Conservation (phyloP, 1,140 invertebrate species). For the Pseudobourletiella spinata region DNA sequence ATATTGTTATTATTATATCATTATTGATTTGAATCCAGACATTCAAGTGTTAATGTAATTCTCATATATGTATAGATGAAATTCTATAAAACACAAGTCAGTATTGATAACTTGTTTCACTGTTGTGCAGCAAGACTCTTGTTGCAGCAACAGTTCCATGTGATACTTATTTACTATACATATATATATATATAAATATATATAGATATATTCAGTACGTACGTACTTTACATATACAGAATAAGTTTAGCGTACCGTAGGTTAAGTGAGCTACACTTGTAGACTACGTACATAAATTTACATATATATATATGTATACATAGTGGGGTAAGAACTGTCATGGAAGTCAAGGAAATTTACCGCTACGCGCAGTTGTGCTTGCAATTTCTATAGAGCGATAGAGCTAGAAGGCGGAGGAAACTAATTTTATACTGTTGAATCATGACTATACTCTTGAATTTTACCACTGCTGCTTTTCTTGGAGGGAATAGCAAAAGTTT, state of each 20-base stretch:
- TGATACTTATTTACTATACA: constrained; percentile 20
- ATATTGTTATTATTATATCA: background rate
- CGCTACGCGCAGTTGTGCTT: background rate
- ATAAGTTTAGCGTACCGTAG: too few relatives aligned
- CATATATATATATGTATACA: constrained; percentile 13
- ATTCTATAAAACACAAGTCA: too few relatives aligned
- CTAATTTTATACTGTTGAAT: constrained; percentile 9
- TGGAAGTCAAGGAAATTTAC: background rate
- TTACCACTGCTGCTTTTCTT: too few relatives aligned
- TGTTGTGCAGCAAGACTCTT: constrained; percentile 12
- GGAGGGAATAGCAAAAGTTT: too few relatives aligned
- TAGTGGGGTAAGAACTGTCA: background rate
- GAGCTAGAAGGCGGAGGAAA: background rate
- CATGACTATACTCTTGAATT: background rate
- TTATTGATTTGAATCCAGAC: background rate
- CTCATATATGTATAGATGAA: too few relatives aligned
- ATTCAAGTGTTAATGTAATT: too few relatives aligned
- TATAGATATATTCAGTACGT: too few relatives aligned
- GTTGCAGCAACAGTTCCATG: constrained; percentile 18
- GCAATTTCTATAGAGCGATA: constrained; percentile 4
- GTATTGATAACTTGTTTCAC: constrained; percentile 18
- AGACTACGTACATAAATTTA: too few relatives aligned
- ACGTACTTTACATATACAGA: too few relatives aligned
- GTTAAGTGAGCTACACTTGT: too few relatives aligned
- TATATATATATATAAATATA: background rate